Evolutionary conservation across 2,797 vertebrate species (phyloP).

Genomic region (Lerista edwardsae): DNA sequence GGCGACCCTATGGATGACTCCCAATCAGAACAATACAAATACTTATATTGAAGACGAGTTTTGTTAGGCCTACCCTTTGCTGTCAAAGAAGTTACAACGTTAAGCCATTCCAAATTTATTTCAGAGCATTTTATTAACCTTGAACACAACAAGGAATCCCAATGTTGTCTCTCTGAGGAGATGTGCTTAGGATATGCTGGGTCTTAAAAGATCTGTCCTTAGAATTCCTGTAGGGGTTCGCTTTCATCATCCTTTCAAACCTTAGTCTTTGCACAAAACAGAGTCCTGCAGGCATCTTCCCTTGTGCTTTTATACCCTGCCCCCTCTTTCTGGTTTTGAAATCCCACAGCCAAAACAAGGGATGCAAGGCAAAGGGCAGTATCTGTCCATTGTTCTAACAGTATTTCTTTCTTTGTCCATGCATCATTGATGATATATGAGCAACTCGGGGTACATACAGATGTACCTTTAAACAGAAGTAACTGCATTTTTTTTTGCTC

Average conservation of each 20-base stretch:
- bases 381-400: not conserved
- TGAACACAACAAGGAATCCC: constrained; percentile 58
- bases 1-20: fast-evolving
- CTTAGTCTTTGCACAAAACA: not conserved
- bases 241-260: constrained; percentile 56
- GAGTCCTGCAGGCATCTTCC: not conserved
- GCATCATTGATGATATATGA: not conserved
- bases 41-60: constrained; percentile 6
- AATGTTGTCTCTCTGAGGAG: constrained; percentile 47
- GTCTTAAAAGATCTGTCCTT: constrained; percentile 58
- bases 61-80: constrained; percentile 6
- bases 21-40: constrained; percentile 4
- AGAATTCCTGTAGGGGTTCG: constrained; percentile 46
- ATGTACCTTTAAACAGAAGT: not conserved
- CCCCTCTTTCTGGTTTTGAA: not conserved
- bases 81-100: constrained; percentile 30
- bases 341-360: not conserved
- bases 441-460: not conserved
- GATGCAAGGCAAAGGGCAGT: not conserved
- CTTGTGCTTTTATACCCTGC: fast-evolving
- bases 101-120: constrained; percentile 57
- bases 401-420: not conserved
- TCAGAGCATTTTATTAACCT: constrained; percentile 63
- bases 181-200: constrained; percentile 46
- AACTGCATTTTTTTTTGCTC: not conserved